These are phyloP conservation scores for Chrysochloris asiatica DNA, from an alignment of 2,113 vertebrate species.

Conservation along the genomic window DNA sequence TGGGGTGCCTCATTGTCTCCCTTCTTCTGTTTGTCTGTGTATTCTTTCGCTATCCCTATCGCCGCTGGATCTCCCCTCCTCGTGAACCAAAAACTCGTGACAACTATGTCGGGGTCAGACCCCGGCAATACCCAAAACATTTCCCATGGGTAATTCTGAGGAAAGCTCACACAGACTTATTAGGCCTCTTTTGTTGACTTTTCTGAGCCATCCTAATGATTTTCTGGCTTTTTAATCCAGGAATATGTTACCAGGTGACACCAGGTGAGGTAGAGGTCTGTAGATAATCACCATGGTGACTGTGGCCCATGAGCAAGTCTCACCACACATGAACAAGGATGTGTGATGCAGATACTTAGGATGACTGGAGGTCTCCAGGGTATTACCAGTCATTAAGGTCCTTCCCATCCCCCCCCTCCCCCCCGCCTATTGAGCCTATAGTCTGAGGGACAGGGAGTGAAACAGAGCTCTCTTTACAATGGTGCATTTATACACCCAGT, in stretches of 20 bases:
- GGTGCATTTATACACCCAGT: background rate
- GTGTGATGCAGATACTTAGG: background rate
- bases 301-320: background rate
- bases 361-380: background rate
- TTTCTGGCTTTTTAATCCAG: too few relatives aligned
- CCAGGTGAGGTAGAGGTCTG: too few relatives aligned
- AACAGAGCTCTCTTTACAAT: background rate
- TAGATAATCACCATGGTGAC: too few relatives aligned
- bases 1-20: too few relatives aligned
- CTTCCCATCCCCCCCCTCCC: background rate
- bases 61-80: too few relatives aligned
- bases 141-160: background rate
- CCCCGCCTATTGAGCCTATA: background rate
- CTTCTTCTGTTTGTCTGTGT: too few relatives aligned
- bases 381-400: background rate
- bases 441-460: background rate
- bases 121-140: too few relatives aligned
- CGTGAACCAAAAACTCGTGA: too few relatives aligned
- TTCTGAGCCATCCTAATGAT: slow-evolving; percentile 9
- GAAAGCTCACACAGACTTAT: background rate
- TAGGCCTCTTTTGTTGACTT: background rate
- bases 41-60: too few relatives aligned
- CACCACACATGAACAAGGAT: background rate
- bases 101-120: too few relatives aligned
- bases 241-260: background rate